A percentile compares a stretch with the other conserved stretches of the same genome.
Conservation (phyloP, 2,113 vertebrate genomes). For the Neolamprologus cancellatus region DNA sequence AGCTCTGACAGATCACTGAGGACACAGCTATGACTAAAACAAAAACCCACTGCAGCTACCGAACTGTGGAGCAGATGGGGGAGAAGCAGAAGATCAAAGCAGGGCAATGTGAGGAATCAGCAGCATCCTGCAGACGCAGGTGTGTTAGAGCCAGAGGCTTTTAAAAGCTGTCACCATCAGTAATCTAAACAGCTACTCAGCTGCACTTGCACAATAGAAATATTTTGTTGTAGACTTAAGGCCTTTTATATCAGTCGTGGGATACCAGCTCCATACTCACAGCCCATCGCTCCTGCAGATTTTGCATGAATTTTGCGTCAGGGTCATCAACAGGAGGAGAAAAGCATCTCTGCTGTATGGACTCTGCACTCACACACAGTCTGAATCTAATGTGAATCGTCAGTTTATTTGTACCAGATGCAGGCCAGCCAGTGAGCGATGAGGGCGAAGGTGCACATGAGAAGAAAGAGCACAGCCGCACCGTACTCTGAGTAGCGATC, state of each 20-base stretch:
- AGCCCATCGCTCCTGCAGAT: not conserved
- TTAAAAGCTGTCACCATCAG: not conserved
- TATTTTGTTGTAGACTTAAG: not conserved
- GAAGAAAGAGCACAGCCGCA: constrained; percentile 87
- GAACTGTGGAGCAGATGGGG: not conserved
- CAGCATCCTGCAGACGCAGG: not conserved
- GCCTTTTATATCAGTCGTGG: not conserved
- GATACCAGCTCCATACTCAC: not conserved
- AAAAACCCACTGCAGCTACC: not conserved
- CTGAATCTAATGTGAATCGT: not conserved
- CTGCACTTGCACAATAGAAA: not conserved
- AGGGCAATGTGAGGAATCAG: not conserved
- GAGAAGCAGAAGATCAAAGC: not conserved
- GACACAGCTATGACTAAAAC: not conserved
- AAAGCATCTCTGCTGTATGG: not conserved
- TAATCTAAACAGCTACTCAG: not conserved
- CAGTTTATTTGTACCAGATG: constrained; percentile 76
- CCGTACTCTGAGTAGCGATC: constrained; percentile 94
- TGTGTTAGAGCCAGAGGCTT: not conserved
- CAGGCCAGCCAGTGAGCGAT: constrained; percentile 95
- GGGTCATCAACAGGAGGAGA: not conserved
- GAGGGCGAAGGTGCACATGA: constrained; percentile 94
- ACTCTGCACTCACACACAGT: not conserved
- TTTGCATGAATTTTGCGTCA: not conserved
- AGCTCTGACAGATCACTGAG: not conserved